Evolutionary conservation across 2,888 invertebrate genomes (phyloP).

Genomic region (Athalia cordata): DNA sequence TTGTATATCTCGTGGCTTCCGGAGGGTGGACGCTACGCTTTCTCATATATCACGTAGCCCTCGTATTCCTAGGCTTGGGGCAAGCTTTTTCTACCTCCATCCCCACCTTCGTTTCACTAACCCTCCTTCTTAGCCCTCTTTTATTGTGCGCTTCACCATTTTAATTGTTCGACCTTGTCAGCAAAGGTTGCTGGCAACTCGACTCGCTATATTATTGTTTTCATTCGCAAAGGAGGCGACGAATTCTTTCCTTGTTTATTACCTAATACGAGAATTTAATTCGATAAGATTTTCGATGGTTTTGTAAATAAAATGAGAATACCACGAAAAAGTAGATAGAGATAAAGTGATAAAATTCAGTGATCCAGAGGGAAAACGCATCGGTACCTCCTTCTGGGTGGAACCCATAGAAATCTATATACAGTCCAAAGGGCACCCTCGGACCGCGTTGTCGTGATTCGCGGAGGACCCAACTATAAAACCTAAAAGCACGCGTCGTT

Average conservation of each 20-base stretch:
- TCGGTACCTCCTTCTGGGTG: constrained; percentile 5
- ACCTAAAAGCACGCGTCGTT: constrained; percentile 38
- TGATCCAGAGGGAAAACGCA: background rate
- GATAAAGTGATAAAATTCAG: background rate
- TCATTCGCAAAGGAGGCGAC: background rate
- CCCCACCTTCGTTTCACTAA: background rate
- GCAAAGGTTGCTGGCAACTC: background rate
- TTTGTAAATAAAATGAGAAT: constrained; percentile 4
- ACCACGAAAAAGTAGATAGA: background rate
- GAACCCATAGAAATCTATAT: background rate
- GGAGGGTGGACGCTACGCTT: constrained; percentile 47
- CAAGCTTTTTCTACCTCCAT: constrained; percentile 24
- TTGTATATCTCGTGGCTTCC: constrained; percentile 47
- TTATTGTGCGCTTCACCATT: constrained; percentile 39
- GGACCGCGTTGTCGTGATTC: constrained; percentile 23
- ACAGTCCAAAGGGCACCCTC: constrained; percentile 1
- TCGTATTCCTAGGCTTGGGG: constrained; percentile 31
- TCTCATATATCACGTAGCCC: constrained; percentile 44
- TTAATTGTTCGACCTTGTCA: constrained; percentile 19
- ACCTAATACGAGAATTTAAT: too few species aligned
- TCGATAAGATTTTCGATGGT: too few species aligned
- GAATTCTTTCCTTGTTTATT: too few species aligned
- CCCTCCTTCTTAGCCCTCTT: constrained; percentile 19
- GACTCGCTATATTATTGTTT: background rate
- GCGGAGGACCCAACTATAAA: constrained; percentile 33